Evolutionary conservation across 2,113 vertebrate genomes (phyloP).

Genomic region (Pelecanoides urinatrix): DNA sequence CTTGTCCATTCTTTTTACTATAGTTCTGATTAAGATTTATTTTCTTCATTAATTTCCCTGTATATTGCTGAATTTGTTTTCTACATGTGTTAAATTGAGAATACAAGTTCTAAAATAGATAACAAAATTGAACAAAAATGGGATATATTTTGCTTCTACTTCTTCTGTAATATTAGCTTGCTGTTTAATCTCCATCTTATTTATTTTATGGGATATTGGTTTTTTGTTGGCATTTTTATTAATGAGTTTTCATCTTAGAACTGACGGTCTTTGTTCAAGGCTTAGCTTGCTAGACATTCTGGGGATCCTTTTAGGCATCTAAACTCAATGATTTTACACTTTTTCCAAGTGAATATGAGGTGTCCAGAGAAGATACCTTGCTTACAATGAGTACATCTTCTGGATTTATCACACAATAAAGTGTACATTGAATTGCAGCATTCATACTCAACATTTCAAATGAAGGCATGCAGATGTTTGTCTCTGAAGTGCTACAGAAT

Average conservation of each 20-base stretch:
- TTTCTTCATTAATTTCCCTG: neutral
- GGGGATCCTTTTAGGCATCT: neutral
- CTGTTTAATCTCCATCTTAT: neutral
- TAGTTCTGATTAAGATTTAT: neutral
- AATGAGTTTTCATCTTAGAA: neutral
- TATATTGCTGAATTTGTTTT: neutral
- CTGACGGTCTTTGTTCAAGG: neutral
- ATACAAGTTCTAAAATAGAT: neutral
- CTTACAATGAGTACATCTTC: neutral
- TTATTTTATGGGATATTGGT: neutral
- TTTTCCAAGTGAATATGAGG: neutral
- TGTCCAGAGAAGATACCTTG: neutral
- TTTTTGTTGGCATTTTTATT: neutral
- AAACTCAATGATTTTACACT: neutral
- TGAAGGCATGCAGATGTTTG: neutral
- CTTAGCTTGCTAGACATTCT: neutral
- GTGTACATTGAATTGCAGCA: neutral
- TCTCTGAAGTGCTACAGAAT: neutral
- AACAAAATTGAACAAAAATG: neutral
- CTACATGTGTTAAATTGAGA: neutral
- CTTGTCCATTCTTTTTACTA: neutral
- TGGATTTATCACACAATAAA: neutral
- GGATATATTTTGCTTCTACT: neutral
- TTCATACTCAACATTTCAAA: neutral
- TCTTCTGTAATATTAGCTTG: neutral